A percentile compares a stretch with the other conserved stretches of the same genome.
These are phyloP conservation scores for Cerastis leucographa DNA, from an alignment of 2,888 invertebrate genomes.

Conservation along the genomic window DNA sequence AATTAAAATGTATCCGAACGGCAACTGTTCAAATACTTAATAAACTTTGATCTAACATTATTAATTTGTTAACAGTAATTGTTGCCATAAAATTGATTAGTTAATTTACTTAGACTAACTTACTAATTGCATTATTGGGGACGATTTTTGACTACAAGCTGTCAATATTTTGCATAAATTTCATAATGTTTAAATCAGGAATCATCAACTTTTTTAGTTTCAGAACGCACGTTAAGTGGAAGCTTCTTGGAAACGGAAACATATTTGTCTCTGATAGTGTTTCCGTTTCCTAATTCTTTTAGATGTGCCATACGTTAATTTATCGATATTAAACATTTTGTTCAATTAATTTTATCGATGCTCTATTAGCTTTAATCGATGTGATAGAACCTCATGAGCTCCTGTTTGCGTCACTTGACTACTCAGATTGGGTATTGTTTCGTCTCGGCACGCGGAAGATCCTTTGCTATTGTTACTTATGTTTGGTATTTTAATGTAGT, in stretches of 20 bases:
- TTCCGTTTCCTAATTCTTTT: conserved; percentile 66
- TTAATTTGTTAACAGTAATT: not conserved
- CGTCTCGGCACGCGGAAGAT: not conserved
- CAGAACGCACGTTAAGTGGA: conserved; percentile 50
- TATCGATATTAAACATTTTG: conserved; percentile 1
- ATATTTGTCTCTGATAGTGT: conserved; percentile 40
- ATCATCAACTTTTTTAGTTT: conserved; percentile 26
- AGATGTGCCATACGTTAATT: conserved; percentile 15
- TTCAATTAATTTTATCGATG: conserved; percentile 9
- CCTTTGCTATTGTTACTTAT: not conserved
- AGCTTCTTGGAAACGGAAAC: conserved; percentile 62
- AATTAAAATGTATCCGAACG: conserved; percentile 46
- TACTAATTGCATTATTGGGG: not conserved
- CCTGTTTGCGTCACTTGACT: too few relatives aligned
- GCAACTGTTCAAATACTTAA: conserved; percentile 39
- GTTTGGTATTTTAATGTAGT: not conserved
- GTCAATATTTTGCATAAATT: not conserved
- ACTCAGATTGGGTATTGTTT: not conserved
- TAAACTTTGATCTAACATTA: not conserved
- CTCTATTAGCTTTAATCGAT: not conserved
- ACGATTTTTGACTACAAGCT: not conserved
- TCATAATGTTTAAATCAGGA: not conserved
- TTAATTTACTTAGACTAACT: not conserved
- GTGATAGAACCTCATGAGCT: not conserved
- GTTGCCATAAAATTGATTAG: not conserved